Percentiles rank a stretch among this genome's conserved stretches.
These are phyloP conservation scores for Trachelus iudaicus DNA, from an alignment of 2,888 invertebrate genomes.

Conservation along the genomic window DNA sequence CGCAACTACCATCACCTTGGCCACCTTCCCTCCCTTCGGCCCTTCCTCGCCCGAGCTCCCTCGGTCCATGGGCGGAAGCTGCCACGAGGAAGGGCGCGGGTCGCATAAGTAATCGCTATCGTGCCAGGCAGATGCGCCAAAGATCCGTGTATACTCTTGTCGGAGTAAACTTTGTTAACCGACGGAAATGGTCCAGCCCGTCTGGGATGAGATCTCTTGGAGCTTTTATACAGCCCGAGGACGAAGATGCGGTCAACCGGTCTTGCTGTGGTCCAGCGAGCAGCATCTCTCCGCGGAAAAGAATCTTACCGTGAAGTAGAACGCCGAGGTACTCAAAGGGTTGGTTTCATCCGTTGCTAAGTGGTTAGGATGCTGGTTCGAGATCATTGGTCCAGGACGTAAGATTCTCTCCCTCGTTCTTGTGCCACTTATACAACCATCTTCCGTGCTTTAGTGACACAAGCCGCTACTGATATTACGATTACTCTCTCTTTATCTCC, in stretches of 20 bases:
- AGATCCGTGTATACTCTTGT: background rate
- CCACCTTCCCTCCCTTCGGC: conserved; percentile 33
- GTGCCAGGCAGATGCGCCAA: conserved; percentile 58
- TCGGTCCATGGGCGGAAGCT: conserved; percentile 47
- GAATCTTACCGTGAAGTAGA: background rate
- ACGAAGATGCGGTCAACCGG: background rate
- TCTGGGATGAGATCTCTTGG: background rate
- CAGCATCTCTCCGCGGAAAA: background rate
- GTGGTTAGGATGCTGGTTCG: background rate
- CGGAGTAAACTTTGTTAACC: background rate
- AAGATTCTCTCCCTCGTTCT: background rate
- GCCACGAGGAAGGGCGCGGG: conserved; percentile 57
- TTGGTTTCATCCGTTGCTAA: background rate
- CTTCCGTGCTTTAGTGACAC: background rate
- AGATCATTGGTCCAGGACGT: background rate
- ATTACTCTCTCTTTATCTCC: background rate
- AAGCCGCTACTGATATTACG: background rate
- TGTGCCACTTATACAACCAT: background rate
- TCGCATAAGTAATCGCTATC: conserved; percentile 64
- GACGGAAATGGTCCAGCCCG: background rate
- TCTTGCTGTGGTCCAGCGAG: background rate
- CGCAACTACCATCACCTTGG: conserved; percentile 28
- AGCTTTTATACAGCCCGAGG: background rate
- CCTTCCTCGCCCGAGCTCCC: conserved; percentile 29
- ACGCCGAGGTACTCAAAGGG: background rate